Evolutionary conservation across 1,140 invertebrate species (phyloP), one percentile per base, ranked within the genome.

Genomic region (Drosophila pandora): DNA sequence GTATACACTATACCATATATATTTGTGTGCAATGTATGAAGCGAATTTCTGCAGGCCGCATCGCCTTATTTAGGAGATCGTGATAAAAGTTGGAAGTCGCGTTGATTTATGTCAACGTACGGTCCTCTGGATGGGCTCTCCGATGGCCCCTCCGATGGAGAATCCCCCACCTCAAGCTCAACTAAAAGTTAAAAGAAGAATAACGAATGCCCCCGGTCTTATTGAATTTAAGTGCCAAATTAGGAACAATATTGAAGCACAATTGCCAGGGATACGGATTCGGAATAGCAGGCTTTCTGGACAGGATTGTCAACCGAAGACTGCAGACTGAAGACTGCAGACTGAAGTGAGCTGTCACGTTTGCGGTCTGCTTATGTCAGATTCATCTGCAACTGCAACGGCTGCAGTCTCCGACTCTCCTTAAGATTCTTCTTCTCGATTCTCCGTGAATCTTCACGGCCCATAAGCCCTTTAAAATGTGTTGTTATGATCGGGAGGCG

Each of bases 1-100:
- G 3, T 41, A 41, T 4, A n/a, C 3, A 13, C 13, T 41, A 41
- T 41, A 37, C 0, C 10, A 21, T 52, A 13, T 52, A 4, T 52
- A 23, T 52, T 52, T 70, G 63, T 67, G 71, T 75, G 69, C 78
- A 79, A 79, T 87, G 83, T 82, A 83, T 67, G 83, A 88, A 85
- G 83, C 79, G 83, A 79, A 85, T 88, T 87, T 83, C 75, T 68
- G 81, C 70, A 23, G 60, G 72, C 70, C 61, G 82, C 81, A 61
- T 87, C 83, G 83, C 85, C 90, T 91, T 91, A 91, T 91, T 91
- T 91, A 91, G 78, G 83, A 91, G 90, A 91, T 91, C 90, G 90
- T 91, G 90, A 91, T 91, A 90, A 91, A 90, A 91, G 74, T 91
- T 90, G 83, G 90, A 91, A 91, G 90, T 91, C 90, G 80, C 90